phyloP scores from a whole-genome alignment of 2,888 invertebrate genomes.

The Schizotus pectinicornis region DNA sequence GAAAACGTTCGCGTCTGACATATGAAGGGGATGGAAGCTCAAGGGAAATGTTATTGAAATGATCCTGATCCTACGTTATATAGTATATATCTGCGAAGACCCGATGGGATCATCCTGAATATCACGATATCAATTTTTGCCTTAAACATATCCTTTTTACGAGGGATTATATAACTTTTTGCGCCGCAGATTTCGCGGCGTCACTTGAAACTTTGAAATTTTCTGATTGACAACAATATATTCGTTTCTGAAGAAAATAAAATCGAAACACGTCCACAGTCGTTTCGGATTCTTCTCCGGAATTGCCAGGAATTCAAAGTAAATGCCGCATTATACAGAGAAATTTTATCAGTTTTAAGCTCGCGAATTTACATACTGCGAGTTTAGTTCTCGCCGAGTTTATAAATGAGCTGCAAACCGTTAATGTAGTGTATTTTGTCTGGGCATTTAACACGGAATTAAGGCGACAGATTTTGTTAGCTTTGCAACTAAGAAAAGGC shows the following conservation, averaged over 20 bases:
- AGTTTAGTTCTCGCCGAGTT: slow-evolving; percentile 33
- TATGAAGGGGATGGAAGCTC: slow-evolving; percentile 37
- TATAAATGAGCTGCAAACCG: slow-evolving; percentile 43
- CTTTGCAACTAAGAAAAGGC: slow-evolving; percentile 44
- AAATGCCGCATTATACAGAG: neutral
- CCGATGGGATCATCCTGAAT: slow-evolving; percentile 38
- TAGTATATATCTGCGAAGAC: slow-evolving; percentile 30
- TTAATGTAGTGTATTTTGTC: slow-evolving; percentile 46
- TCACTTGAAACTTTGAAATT: neutral
- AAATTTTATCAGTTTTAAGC: slow-evolving; percentile 36
- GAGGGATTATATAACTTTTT: slow-evolving; percentile 26
- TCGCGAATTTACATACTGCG: slow-evolving; percentile 23
- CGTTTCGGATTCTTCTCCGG: slow-evolving; percentile 7
- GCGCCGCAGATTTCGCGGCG: slow-evolving; percentile 11
- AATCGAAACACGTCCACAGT: slow-evolving; percentile 9
- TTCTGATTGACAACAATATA: no score
- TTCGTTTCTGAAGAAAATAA: no score
- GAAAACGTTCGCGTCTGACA: slow-evolving; percentile 36
- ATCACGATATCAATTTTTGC: slow-evolving; percentile 39
- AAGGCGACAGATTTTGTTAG: slow-evolving; percentile 48
- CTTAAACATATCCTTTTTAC: slow-evolving; percentile 25
- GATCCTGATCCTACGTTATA: slow-evolving; percentile 36
- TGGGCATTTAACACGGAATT: slow-evolving; percentile 45
- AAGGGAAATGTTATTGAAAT: slow-evolving; percentile 43
- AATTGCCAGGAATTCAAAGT: no score